These are phyloP conservation scores for Cephus runcator DNA, from an alignment of 2,888 invertebrate species.

Conservation along the genomic window DNA sequence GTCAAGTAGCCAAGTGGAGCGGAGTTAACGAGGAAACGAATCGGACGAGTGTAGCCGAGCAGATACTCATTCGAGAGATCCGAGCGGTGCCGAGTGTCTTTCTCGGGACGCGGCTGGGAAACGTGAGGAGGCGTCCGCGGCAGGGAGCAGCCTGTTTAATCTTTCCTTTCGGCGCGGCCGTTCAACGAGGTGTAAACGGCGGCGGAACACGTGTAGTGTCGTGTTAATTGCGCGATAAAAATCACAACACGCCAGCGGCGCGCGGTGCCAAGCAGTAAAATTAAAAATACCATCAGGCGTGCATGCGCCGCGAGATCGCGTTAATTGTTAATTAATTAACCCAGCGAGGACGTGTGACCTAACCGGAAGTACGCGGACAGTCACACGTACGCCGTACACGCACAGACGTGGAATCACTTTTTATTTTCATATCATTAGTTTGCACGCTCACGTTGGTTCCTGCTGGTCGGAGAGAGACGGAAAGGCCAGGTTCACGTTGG, in stretches of 20 bases:
- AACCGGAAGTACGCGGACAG: neutral
- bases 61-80: neutral
- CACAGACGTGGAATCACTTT: neutral
- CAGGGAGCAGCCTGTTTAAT: neutral
- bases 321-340: slow-evolving; percentile 53
- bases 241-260: slow-evolving; percentile 58
- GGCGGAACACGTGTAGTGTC: slow-evolving; percentile 59
- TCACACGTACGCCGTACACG: neutral
- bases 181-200: slow-evolving; percentile 59
- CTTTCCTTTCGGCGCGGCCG: slow-evolving; percentile 1
- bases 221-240: slow-evolving; percentile 66
- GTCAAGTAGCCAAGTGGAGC: neutral
- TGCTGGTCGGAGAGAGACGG: neutral
- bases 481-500: neutral
- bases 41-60: neutral
- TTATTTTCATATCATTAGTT: neutral
- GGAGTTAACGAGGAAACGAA: neutral
- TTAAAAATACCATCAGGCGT: slow-evolving; percentile 35
- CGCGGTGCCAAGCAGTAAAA: slow-evolving; percentile 33
- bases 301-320: slow-evolving; percentile 33
- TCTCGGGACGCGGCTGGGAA: neutral
- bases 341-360: neutral
- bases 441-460: neutral
- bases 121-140: neutral
- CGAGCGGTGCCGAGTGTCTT: neutral